Evolutionary conservation across 2,797 vertebrate genomes (phyloP).

Genomic region (Tinamus major): DNA sequence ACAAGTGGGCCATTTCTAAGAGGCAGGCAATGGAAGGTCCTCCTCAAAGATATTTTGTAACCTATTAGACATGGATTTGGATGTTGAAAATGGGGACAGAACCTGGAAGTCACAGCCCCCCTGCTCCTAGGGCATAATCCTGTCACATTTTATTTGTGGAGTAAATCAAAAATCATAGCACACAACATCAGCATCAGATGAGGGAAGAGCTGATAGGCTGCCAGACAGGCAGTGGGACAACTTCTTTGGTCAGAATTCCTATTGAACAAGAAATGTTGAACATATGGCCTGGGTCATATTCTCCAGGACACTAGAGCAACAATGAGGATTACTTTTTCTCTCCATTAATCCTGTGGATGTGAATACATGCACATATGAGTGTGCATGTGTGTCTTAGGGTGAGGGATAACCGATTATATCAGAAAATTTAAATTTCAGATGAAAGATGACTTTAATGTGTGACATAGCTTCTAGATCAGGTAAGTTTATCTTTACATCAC

Average conservation of each 20-base stretch:
- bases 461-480: not conserved
- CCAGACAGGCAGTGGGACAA: not conserved
- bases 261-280: not conserved
- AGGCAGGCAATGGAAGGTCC: not conserved
- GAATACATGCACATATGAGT: not conserved
- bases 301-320: not conserved
- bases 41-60: not conserved
- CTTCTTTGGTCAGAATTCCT: not conserved
- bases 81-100: not conserved
- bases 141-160: not conserved
- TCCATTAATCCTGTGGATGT: not conserved
- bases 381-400: too few relatives aligned
- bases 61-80: not conserved
- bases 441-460: not conserved
- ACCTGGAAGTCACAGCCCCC: not conserved
- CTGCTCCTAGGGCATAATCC: not conserved
- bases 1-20: rapidly evolving
- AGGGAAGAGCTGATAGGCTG: not conserved
- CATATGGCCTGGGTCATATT: not conserved
- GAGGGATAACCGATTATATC: not conserved
- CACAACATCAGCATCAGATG: not conserved
- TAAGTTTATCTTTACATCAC: not conserved
- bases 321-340: not conserved
- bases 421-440: not conserved
- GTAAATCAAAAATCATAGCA: not conserved